phyloP scores from a whole-genome alignment of 2,797 vertebrate species.

The Propithecus deckenii region DNA sequence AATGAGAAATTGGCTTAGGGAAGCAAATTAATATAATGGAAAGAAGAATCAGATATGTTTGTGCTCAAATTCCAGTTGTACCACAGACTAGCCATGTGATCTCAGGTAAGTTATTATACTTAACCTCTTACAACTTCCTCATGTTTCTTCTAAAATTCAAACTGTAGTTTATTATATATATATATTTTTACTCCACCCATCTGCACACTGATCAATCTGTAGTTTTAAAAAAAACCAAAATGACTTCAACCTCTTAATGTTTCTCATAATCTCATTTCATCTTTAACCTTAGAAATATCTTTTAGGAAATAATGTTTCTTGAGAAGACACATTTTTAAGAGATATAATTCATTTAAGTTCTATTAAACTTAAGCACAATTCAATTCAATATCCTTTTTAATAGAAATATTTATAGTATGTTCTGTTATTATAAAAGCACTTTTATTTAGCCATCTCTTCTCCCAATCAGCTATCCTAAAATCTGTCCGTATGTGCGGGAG shows the following conservation, averaged over 20 bases:
- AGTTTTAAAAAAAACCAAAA: neutral
- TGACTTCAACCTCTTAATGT: neutral
- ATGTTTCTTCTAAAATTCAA: conserved; percentile 24
- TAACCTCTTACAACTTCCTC: conserved; percentile 76
- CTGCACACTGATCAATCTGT: neutral
- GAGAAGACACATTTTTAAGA: neutral
- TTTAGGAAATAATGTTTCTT: conserved; percentile 23
- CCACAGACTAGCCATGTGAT: neutral
- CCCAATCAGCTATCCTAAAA: neutral
- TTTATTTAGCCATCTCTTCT: neutral
- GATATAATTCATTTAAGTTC: conserved; percentile 36
- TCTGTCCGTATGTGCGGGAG: neutral
- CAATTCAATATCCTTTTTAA: conserved; percentile 7
- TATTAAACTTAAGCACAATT: conserved; percentile 34
- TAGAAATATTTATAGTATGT: conserved; percentile 6
- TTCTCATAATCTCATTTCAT: neutral
- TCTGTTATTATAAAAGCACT: neutral
- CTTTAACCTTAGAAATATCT: conserved; percentile 7
- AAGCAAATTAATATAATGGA: neutral
- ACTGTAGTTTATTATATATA: neutral
- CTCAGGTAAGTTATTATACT: neutral
- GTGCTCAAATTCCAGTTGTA: neutral
- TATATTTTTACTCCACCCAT: neutral
- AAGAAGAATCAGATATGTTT: neutral
- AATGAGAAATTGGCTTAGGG: neutral